Conservation (phyloP, 2,888 invertebrate genomes). For the Cybosia mesomella region DNA sequence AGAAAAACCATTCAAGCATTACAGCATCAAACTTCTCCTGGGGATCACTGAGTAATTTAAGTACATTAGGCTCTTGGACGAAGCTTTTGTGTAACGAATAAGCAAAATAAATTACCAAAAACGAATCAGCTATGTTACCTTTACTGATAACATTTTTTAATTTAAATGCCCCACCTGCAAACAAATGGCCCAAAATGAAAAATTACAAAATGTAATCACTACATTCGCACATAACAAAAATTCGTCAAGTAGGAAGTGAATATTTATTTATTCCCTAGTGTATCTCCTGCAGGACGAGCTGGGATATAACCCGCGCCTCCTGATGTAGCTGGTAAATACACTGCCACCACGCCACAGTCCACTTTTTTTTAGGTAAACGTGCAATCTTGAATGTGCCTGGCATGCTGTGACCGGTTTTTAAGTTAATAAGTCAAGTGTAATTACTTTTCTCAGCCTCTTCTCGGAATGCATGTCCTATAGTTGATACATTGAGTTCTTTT, state of each 20-base stretch:
- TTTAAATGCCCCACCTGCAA: slow-evolving; percentile 62
- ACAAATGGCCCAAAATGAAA: background rate
- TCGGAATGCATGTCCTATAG: slow-evolving; percentile 36
- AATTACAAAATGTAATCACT: background rate
- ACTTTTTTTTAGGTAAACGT: background rate
- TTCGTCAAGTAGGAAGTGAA: no score
- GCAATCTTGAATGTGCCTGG: background rate
- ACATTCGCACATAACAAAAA: background rate
- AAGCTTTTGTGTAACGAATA: slow-evolving; percentile 54
- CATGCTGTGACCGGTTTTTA: background rate
- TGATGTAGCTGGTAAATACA: background rate
- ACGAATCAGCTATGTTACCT: slow-evolving; percentile 54
- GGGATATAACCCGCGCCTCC: background rate
- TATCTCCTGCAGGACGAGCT: no score
- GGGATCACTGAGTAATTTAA: slow-evolving; percentile 60
- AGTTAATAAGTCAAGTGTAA: background rate
- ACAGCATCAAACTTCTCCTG: slow-evolving; percentile 67
- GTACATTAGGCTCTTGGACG: slow-evolving; percentile 53
- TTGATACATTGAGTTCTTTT: slow-evolving; percentile 62
- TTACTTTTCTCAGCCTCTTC: slow-evolving; percentile 48
- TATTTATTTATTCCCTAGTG: no score
- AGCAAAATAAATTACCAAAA: slow-evolving; percentile 54
- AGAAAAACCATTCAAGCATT: slow-evolving; percentile 71
- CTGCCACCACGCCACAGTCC: no score
- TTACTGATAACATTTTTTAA: slow-evolving; percentile 64